Conservation (phyloP, 2,888 invertebrate genomes). For the Galeopsomyia nigrocyanea region DNA sequence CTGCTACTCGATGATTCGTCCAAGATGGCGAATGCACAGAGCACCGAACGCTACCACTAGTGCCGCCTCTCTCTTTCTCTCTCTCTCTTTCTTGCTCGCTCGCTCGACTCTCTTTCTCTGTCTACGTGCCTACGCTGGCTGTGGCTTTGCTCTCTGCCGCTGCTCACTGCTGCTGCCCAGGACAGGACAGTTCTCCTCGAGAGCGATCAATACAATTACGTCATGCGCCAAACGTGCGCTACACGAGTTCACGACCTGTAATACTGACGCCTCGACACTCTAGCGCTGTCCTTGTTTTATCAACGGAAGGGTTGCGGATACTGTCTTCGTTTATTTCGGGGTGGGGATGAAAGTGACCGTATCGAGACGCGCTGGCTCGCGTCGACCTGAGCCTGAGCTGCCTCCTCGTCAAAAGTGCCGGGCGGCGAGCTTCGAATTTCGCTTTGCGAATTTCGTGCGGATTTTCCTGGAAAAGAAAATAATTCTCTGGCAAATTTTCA, state of each 20-base stretch:
- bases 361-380: too few relatives aligned
- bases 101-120: slow-evolving; percentile 1
- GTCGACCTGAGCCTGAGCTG: too few relatives aligned
- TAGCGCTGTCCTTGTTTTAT: not conserved
- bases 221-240: slow-evolving; percentile 63
- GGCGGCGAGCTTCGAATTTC: too few relatives aligned
- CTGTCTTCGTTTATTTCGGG: too few relatives aligned
- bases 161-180: slow-evolving; percentile 60
- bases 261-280: not conserved
- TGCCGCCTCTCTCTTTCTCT: slow-evolving; percentile 11
- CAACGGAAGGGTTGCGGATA: too few relatives aligned
- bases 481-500: too few relatives aligned
- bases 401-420: too few relatives aligned
- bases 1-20: not conserved
- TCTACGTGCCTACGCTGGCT: slow-evolving; percentile 41
- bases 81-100: not conserved
- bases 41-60: slow-evolving; percentile 1
- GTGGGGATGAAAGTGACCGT: too few relatives aligned
- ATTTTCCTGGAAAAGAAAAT: too few relatives aligned
- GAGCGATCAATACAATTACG: slow-evolving; percentile 70
- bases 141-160: slow-evolving; percentile 65
- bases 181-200: slow-evolving; percentile 49
- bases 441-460: too few relatives aligned
- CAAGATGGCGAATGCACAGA: slow-evolving; percentile 7
- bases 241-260: slow-evolving; percentile 34